phyloP scores from a whole-genome alignment of 2,113 vertebrate species.

The Gnathonemus echidnorhynchus region DNA sequence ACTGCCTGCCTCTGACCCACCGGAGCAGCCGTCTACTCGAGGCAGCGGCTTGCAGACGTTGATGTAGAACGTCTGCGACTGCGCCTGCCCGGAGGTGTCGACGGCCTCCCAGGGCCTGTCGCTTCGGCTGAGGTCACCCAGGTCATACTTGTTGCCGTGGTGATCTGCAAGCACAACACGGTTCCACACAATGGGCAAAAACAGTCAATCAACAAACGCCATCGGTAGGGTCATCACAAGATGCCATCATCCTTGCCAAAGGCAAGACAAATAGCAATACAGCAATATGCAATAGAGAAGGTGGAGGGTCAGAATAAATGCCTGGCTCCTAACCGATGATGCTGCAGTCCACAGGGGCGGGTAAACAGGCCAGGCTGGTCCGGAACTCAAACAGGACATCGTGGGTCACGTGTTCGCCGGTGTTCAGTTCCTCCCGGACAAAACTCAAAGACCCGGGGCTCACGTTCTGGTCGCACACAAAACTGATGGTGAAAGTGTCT shows the following conservation, averaged over 20 bases:
- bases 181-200: background rate
- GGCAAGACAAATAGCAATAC: background rate
- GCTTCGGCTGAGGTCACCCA: conserved; percentile 71
- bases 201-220: background rate
- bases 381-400: conserved; percentile 79
- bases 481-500: conserved; percentile 72
- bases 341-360: conserved; percentile 79
- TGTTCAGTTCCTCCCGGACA: conserved; percentile 68
- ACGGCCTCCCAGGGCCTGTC: conserved; percentile 73
- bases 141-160: conserved; percentile 82
- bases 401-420: conserved; percentile 43
- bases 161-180: conserved; percentile 57
- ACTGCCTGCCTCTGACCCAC: conserved; percentile 45
- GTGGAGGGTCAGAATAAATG: no score
- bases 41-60: conserved; percentile 85
- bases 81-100: conserved; percentile 59
- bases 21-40: conserved; percentile 58
- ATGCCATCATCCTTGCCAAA: background rate
- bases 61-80: conserved; percentile 71
- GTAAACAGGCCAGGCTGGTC: conserved; percentile 77
- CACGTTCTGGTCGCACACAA: conserved; percentile 70
- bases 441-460: conserved; percentile 62
- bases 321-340: conserved; percentile 63
- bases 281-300: background rate
- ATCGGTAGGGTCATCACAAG: background rate